Evolutionary conservation across 2,797 vertebrate species (phyloP).

Genomic region (Leptatherina wallacei): DNA sequence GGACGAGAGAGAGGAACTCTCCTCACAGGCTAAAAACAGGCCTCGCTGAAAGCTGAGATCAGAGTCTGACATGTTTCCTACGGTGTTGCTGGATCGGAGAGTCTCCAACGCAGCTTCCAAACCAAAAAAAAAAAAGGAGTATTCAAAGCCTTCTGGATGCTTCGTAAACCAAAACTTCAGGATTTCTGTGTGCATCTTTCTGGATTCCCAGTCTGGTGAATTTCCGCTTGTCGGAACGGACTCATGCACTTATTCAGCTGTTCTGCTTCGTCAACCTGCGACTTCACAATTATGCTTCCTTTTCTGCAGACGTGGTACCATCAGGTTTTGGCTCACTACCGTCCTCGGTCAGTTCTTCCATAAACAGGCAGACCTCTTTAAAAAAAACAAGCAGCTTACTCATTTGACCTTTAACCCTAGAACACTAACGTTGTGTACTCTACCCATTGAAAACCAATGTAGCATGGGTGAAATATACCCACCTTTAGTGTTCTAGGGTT

Average conservation of each 20-base stretch:
- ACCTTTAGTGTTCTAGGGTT: too few relatives aligned
- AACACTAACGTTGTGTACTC: too few relatives aligned
- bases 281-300: not conserved
- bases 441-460: too few relatives aligned
- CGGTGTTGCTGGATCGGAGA: not conserved
- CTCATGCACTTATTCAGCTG: not conserved
- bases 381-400: not conserved
- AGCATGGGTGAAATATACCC: too few relatives aligned
- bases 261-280: too few relatives aligned
- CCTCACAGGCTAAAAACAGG: not conserved
- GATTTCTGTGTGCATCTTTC: not conserved
- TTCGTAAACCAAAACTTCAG: constrained; percentile 6
- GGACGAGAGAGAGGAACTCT: not conserved
- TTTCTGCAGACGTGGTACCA: not conserved
- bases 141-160: not conserved
- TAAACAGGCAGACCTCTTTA: not conserved
- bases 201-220: not conserved
- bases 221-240: not conserved
- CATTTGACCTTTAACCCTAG: too few relatives aligned
- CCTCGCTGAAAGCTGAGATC: not conserved
- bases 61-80: too few relatives aligned
- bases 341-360: not conserved
- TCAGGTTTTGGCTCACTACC: constrained; percentile 1
- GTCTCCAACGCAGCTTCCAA: constrained; percentile 4
- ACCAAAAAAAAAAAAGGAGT: not conserved